Percentiles rank a stretch among this genome's conserved stretches.
These are phyloP conservation scores for Dromas ardeola DNA, from an alignment of 2,113 vertebrate genomes.

Conservation along the genomic window DNA sequence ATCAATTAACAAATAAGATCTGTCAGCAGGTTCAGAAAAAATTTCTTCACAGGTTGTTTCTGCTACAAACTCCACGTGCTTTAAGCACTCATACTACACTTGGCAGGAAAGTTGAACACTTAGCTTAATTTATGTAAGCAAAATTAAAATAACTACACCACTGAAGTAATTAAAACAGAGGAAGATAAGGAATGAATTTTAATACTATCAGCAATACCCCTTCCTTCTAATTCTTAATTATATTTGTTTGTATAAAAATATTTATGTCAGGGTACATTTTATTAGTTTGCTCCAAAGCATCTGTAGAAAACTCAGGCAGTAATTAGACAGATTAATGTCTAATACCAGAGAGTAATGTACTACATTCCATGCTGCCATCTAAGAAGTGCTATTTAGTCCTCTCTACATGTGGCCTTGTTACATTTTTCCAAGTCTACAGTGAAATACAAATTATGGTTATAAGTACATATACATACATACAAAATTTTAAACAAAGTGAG, in stretches of 20 bases:
- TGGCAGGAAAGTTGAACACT: background rate
- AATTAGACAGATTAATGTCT: background rate
- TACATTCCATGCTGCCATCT: background rate
- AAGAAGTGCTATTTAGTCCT: background rate
- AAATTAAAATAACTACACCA: background rate
- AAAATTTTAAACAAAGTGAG: background rate
- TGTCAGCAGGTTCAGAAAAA: background rate
- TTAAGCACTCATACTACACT: background rate
- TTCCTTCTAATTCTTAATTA: background rate
- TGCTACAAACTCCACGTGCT: background rate
- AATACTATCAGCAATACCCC: background rate
- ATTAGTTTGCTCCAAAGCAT: background rate
- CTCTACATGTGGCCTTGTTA: background rate
- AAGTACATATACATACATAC: background rate
- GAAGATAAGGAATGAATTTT: background rate
- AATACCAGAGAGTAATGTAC: background rate
- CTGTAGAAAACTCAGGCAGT: background rate
- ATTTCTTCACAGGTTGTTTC: background rate
- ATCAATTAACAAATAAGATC: background rate
- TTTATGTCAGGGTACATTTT: background rate
- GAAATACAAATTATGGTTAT: background rate
- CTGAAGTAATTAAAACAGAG: background rate
- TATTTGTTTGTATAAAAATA: background rate
- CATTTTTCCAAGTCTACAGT: background rate
- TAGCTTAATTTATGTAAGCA: background rate